Conservation (phyloP, 2,888 invertebrate genomes). For the Anoncus sp. region DNA sequence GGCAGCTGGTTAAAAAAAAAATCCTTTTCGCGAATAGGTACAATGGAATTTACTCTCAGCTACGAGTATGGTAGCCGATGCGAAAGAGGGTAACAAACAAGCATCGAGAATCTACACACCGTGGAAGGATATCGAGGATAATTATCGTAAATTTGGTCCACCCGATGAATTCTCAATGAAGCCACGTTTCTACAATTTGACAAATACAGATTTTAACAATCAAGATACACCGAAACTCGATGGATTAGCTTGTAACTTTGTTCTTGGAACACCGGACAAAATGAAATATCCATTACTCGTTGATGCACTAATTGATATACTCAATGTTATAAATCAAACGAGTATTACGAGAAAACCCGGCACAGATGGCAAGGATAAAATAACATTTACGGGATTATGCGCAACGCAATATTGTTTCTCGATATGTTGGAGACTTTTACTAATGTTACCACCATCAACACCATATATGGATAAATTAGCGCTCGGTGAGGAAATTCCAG, state of each 20-base stretch:
- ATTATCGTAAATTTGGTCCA: slow-evolving; percentile 86
- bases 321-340: slow-evolving; percentile 91
- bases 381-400: slow-evolving; percentile 88
- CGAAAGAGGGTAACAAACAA: slow-evolving; percentile 84
- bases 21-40: slow-evolving; percentile 83
- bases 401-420: slow-evolving; percentile 96
- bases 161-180: slow-evolving; percentile 90
- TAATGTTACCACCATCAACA: slow-evolving; percentile 95
- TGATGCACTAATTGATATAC: slow-evolving; percentile 92
- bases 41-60: slow-evolving; percentile 92
- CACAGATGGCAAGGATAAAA: slow-evolving; percentile 78
- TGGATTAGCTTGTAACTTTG: slow-evolving; percentile 96
- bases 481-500: slow-evolving; percentile 87
- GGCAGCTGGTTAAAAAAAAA: background rate
- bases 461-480: slow-evolving; percentile 93
- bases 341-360: slow-evolving; percentile 74
- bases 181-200: slow-evolving; percentile 96
- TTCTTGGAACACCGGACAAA: slow-evolving; percentile 96
- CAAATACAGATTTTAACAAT: slow-evolving; percentile 89
- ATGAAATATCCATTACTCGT: slow-evolving; percentile 94
- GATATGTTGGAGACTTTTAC: slow-evolving; percentile 92
- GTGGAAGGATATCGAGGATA: slow-evolving; percentile 91
- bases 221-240: slow-evolving; percentile 96
- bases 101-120: slow-evolving; percentile 87
- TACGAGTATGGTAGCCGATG: slow-evolving; percentile 86